Conservation (phyloP, 2,888 invertebrate species). For the Trachelus troglodyta region DNA sequence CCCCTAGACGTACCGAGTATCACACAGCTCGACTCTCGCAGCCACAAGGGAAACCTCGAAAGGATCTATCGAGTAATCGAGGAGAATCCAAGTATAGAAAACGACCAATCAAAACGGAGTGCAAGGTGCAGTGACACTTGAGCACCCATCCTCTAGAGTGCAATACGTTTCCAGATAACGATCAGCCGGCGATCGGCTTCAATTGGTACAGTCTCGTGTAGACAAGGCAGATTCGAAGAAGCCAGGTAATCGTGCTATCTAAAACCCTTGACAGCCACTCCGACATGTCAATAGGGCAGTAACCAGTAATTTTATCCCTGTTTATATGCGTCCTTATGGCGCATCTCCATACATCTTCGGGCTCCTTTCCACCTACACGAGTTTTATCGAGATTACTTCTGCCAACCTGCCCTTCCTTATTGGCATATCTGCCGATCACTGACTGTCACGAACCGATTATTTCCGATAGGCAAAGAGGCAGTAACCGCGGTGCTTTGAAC, state of each 20-base stretch:
- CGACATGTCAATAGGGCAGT: conserved; percentile 45
- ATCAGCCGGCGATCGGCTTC: conserved; percentile 28
- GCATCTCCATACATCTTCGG: conserved; percentile 13
- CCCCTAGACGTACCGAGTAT: neutral
- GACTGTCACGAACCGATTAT: conserved; percentile 40
- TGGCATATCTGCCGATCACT: conserved; percentile 50
- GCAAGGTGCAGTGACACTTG: conserved; percentile 1
- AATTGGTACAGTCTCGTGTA: conserved; percentile 25
- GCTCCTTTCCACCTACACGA: conserved; percentile 19
- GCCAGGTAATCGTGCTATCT: conserved; percentile 28
- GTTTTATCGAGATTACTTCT: conserved; percentile 34
- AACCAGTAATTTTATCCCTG: conserved; percentile 40
- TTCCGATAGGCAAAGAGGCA: conserved; percentile 34
- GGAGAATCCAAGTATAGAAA: neutral
- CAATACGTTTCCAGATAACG: conserved; percentile 28
- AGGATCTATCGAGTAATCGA: neutral
- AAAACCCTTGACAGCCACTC: conserved; percentile 32
- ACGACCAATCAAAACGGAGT: conserved; percentile 1
- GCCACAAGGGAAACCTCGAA: neutral
- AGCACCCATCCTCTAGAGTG: neutral
- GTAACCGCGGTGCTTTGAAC: conserved; percentile 13
- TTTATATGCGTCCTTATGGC: conserved; percentile 33
- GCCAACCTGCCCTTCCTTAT: conserved; percentile 39
- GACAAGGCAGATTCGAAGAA: conserved; percentile 1
- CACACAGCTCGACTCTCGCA: neutral